Percentiles rank a stretch among this genome's conserved stretches.
Conservation (phyloP, 2,888 invertebrate species). For the Mythimna lalbum region DNA sequence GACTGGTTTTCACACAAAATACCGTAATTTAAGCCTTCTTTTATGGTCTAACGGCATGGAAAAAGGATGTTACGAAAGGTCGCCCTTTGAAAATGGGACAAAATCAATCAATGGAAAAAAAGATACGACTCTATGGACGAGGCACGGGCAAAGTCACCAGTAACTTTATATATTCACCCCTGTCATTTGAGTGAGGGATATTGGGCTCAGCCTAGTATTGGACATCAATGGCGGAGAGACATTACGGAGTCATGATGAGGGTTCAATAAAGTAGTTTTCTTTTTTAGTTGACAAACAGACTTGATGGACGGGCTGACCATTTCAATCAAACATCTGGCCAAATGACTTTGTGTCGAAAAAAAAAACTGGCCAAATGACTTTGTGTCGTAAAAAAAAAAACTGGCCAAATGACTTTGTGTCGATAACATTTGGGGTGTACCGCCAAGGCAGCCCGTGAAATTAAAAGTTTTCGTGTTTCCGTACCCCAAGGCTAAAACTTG, state of each 20-base stretch:
- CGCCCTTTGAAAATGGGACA: constrained; percentile 49
- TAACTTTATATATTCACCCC: constrained; percentile 42
- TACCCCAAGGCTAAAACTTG: no score
- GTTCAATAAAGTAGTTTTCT: constrained; percentile 12
- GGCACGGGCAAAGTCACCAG: constrained; percentile 15
- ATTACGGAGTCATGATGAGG: constrained; percentile 31
- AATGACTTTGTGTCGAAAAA: no score
- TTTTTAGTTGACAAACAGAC: constrained; percentile 7
- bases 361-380: no score
- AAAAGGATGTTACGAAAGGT: constrained; percentile 36
- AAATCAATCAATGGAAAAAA: constrained; percentile 51
- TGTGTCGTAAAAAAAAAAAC: no score
- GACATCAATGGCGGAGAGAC: constrained; percentile 44
- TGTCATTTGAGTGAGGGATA: constrained; percentile 24
- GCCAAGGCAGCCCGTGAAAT: no score
- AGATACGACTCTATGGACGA: constrained; percentile 36
- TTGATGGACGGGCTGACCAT: neutral
- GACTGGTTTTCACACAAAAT: constrained; percentile 21
- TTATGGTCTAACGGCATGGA: constrained; percentile 41
- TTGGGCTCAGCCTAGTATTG: constrained; percentile 1
- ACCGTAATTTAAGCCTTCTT: constrained; percentile 18
- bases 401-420: no score
- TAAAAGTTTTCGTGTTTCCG: no score
- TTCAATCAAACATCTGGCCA: neutral
- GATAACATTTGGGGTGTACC: no score